A percentile compares a stretch with the other conserved stretches of the same genome.
Evolutionary conservation across 2,113 vertebrate species (phyloP).

Genomic region (Malaclemys terrapin): DNA sequence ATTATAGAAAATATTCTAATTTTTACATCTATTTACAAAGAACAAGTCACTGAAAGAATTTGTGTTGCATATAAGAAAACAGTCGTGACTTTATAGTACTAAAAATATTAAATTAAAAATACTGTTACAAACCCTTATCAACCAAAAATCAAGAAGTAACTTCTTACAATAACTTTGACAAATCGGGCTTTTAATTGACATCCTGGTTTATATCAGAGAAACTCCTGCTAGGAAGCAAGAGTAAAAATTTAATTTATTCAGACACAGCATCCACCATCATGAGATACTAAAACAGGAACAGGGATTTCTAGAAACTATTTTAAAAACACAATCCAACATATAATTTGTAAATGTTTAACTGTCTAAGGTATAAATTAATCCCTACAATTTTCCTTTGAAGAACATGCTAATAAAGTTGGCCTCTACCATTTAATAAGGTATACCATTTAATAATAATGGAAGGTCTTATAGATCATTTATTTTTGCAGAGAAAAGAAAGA

Average conservation of each 20-base stretch:
- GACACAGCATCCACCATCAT: not conserved
- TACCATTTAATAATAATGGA: not conserved
- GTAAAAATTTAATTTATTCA: not conserved
- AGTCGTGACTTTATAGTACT: not conserved
- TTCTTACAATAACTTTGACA: not conserved
- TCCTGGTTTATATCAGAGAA: not conserved
- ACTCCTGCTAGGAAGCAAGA: not conserved
- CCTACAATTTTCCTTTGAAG: not conserved
- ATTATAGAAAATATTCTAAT: not conserved
- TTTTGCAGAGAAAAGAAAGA: not conserved
- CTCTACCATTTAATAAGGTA: not conserved
- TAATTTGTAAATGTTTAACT: not conserved
- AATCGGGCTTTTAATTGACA: rapidly evolving
- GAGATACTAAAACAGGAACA: not conserved
- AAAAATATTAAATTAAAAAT: not conserved
- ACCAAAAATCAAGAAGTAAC: not conserved
- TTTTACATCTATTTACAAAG: not conserved
- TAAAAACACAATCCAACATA: not conserved
- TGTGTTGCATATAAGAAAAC: not conserved
- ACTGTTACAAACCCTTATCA: not conserved
- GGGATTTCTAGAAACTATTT: constrained; percentile 7
- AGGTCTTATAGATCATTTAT: not conserved
- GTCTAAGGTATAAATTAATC: not conserved
- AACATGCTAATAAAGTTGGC: not conserved
- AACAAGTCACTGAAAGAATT: not conserved